A percentile compares a stretch with the other conserved stretches of the same genome.
These are phyloP conservation scores for Dromius quadrimaculatus DNA, from an alignment of 2,888 invertebrate species.

Conservation along the genomic window DNA sequence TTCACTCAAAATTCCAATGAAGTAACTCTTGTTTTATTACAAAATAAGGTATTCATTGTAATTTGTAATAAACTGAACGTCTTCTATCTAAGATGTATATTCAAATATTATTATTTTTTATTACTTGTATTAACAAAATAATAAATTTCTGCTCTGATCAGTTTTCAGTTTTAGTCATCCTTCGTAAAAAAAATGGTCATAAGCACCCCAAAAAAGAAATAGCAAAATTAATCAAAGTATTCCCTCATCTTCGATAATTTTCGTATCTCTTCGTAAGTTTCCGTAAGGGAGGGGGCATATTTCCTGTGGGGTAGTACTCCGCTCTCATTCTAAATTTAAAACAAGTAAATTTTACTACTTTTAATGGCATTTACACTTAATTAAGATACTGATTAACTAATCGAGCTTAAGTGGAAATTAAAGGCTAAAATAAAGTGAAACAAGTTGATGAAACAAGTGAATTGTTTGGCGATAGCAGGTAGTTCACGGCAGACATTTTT, in stretches of 20 bases:
- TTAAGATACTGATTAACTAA: slow-evolving; percentile 26
- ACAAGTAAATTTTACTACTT: slow-evolving; percentile 53
- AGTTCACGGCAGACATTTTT: slow-evolving; percentile 23
- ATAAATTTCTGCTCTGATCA: no score
- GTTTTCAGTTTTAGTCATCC: no score
- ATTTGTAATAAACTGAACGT: no score
- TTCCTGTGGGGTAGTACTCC: slow-evolving; percentile 49
- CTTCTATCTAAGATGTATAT: no score
- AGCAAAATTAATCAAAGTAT: slow-evolving; percentile 39
- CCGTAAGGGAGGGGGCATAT: slow-evolving; percentile 46
- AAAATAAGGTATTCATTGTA: no score
- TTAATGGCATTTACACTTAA: slow-evolving; percentile 14
- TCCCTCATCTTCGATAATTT: slow-evolving; percentile 5
- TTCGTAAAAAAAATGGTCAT: no score
- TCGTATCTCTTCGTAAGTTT: slow-evolving; percentile 7
- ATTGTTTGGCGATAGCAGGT: not conserved
- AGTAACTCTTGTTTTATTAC: no score
- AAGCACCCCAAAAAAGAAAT: no score
- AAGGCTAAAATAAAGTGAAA: not conserved
- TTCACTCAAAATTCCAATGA: no score
- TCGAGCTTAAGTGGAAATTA: not conserved
- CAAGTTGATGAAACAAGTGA: not conserved
- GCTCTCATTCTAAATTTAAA: slow-evolving; percentile 65
- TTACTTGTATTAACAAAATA: not conserved
- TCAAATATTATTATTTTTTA: no score